Percentiles rank a stretch among this genome's conserved stretches.
Conservation (phyloP, 2,113 vertebrate genomes). For the Oryzias melastigma region DNA sequence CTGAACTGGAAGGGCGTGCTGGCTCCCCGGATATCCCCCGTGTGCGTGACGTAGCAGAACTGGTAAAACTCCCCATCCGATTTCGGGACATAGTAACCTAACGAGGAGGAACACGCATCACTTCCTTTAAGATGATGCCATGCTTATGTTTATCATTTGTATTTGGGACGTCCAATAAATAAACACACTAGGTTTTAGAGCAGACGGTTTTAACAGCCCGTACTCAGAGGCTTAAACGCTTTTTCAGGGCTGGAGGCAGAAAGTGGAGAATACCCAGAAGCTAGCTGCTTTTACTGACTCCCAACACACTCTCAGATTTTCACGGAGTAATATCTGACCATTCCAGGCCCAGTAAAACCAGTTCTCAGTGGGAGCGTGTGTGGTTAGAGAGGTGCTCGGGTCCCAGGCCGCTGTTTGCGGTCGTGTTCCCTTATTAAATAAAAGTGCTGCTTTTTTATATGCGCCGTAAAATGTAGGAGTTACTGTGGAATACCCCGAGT, state of each 20-base stretch:
- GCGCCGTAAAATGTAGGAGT: conserved; percentile 64
- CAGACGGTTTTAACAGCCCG: not conserved
- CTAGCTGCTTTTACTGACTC: conserved; percentile 59
- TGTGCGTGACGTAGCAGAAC: conserved; percentile 96
- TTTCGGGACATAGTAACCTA: conserved; percentile 97
- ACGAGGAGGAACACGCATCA: conserved; percentile 1
- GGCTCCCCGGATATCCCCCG: conserved; percentile 95
- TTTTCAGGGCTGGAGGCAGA: conserved; percentile 9
- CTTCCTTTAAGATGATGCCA: not conserved
- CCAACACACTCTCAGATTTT: conserved; percentile 66
- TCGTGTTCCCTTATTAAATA: conserved; percentile 72
- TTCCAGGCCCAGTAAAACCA: conserved; percentile 67
- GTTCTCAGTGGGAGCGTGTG: conserved; percentile 50
- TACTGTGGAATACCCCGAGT: conserved; percentile 51
- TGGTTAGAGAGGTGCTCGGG: conserved; percentile 61
- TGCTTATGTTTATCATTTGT: not conserved
- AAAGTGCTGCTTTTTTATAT: conserved; percentile 69
- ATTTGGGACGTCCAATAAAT: not conserved
- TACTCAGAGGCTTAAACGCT: not conserved
- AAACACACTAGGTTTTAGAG: not conserved
- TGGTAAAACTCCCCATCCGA: conserved; percentile 99
- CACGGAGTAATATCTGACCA: conserved; percentile 68
- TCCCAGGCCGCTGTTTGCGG: conserved; percentile 66
- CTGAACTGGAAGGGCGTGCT: conserved; percentile 98
- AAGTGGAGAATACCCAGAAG: conserved; percentile 31